Conservation (phyloP, 2,113 vertebrate genomes). For the Hemiscyllium ocellatum region DNA sequence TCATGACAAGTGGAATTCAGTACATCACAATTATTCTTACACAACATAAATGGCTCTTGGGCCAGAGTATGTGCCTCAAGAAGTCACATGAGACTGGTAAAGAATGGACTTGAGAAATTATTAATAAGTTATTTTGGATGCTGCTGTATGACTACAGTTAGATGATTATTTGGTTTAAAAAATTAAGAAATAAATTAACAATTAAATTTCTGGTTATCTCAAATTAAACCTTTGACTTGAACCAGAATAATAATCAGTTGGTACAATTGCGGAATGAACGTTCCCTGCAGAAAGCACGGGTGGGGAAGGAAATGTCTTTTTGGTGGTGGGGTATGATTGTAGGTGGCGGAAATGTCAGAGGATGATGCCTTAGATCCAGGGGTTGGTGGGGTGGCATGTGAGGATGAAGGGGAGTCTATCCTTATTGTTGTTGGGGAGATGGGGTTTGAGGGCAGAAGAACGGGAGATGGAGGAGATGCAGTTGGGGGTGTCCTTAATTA, state of each 20-base stretch:
- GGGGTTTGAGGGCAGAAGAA: too few relatives aligned
- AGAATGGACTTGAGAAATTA: not conserved
- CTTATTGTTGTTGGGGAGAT: too few relatives aligned
- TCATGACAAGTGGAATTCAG: slow-evolving; percentile 32
- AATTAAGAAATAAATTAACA: not conserved
- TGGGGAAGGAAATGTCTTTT: too few relatives aligned
- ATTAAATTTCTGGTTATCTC: not conserved
- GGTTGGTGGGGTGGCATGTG: too few relatives aligned
- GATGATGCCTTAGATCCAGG: too few relatives aligned
- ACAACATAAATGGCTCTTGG: slow-evolving; percentile 1
- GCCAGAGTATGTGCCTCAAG: not conserved
- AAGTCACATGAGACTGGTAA: slow-evolving; percentile 11
- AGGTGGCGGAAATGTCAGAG: too few relatives aligned
- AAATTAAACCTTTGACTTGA: not conserved
- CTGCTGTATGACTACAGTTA: not conserved
- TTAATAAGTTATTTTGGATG: slow-evolving; percentile 24
- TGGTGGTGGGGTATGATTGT: too few relatives aligned
- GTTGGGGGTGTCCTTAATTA: too few relatives aligned
- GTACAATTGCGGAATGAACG: not conserved
- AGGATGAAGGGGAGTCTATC: too few relatives aligned
- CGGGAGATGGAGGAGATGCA: too few relatives aligned
- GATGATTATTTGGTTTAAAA: not conserved
- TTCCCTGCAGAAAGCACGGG: too few relatives aligned
- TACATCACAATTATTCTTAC: slow-evolving; percentile 8
- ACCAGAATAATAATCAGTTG: not conserved